Base-by-base conservation (phyloP, 1,140 invertebrate species). In the Dysdera silvatica region DNA sequence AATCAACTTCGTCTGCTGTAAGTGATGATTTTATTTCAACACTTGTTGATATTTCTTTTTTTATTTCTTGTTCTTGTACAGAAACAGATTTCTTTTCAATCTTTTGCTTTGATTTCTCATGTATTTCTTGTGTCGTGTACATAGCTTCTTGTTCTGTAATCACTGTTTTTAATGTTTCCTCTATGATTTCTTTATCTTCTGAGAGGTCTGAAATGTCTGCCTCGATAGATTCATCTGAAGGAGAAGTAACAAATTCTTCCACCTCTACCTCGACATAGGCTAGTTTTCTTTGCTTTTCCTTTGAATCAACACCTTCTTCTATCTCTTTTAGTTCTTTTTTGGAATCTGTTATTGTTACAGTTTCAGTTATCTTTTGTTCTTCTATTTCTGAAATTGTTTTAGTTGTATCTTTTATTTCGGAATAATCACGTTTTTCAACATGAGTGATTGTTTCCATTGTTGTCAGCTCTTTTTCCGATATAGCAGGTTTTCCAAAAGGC, bases 261-360 rank as follows among this genome's bases (percentile, higher is more conserved):
- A 63, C 53, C 51, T 63, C 61, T 40, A 63, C 31, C 56, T 63
- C 61, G 5, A 63, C 45, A 4, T 63, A 63, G 52, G 56, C 49
- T 10, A 63, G 18, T 52, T 64, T 58, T 20, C 20, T 51, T 63
- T 35, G 37, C 12, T 14, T 33, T 31, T 59, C 20, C 12, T 65
- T 52, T 16, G 33, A n/a, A 5, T 40, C 40, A 23, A 41, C 2
- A 58, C 14, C 24, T 43, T 58, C 45, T 37, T 28, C 31, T 59
- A 55, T 33, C 33, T 70, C 55, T 52, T 59, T 37, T 20, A 59
- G 51, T 40, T 61, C 48, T 65, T 54, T n/a, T 47, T 49, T 23
- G 37, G 61, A 14, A 56, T 48, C 10, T 65, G 54, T 33, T 58
- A 31, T 33, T 58, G 53, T 41, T 14, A 23, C 47, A 26, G n/a